phyloP scores from a whole-genome alignment of 2,113 vertebrate genomes.

The Ophthalmolycus amberensis region DNA sequence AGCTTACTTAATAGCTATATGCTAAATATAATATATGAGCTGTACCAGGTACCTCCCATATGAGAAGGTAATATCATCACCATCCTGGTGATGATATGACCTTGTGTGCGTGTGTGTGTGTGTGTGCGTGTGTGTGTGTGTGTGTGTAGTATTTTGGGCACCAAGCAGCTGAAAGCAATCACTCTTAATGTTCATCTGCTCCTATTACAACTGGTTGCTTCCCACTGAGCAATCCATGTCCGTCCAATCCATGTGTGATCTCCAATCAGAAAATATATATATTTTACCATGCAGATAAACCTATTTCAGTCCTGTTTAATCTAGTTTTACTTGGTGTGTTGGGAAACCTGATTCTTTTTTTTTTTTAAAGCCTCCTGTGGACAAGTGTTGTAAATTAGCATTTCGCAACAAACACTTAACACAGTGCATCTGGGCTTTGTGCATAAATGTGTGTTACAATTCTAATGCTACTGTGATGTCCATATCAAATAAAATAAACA shows the following conservation, averaged over 20 bases:
- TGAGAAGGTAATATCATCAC: no score
- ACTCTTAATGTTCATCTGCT: conserved; percentile 36
- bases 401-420: no score
- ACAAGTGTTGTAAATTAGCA: no score
- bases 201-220: conserved; percentile 65
- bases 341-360: conserved; percentile 4
- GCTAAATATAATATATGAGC: no score
- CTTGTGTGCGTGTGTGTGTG: no score
- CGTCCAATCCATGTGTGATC: background rate
- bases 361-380: no score
- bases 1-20: background rate
- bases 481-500: no score
- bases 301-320: conserved; percentile 29
- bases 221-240: conserved; percentile 33
- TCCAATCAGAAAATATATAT: background rate
- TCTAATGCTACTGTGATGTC: no score
- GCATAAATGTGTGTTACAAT: no score
- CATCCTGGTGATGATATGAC: no score
- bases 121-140: background rate
- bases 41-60: background rate
- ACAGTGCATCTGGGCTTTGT: no score
- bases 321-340: conserved; percentile 14
- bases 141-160: conserved; percentile 15
- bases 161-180: conserved; percentile 36
- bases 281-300: background rate